Evolutionary conservation across 2,888 invertebrate species (phyloP).

Genomic region (Zeuzera pyrina): DNA sequence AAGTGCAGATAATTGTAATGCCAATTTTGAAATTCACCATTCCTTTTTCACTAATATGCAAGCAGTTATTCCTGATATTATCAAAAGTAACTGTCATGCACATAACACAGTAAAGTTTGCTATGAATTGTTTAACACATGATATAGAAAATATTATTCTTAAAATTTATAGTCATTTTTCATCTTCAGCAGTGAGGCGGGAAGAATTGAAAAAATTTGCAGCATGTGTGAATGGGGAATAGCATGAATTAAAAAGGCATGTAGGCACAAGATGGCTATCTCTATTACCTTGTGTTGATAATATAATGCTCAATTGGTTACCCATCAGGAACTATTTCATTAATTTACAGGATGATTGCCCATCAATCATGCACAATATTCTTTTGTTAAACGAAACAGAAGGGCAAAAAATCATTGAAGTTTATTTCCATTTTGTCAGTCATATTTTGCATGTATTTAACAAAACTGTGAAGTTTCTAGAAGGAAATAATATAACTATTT

Average conservation of each 20-base stretch:
- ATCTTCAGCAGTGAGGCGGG: conserved; percentile 9
- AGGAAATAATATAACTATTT: conserved; percentile 10
- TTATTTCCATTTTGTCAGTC: background rate
- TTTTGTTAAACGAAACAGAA: conserved; percentile 7
- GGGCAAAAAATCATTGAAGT: background rate
- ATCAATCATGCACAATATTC: conserved; percentile 13
- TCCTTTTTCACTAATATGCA: conserved; percentile 20
- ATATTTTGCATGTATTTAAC: no score
- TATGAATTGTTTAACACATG: conserved; percentile 14
- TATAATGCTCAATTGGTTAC: no score
- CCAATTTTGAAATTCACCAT: conserved; percentile 24
- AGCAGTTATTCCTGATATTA: conserved; percentile 14
- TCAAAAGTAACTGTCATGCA: conserved; percentile 23
- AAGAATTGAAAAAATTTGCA: no score
- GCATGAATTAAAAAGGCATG: no score
- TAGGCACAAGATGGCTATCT: no score
- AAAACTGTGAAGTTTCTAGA: background rate
- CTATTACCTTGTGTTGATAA: no score
- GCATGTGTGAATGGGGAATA: no score
- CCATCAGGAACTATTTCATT: conserved; percentile 13
- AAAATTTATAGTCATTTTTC: conserved; percentile 20
- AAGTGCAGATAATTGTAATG: conserved; percentile 29
- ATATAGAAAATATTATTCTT: conserved; percentile 17
- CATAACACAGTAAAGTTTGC: conserved; percentile 20
- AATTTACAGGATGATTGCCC: conserved; percentile 17